A percentile compares a stretch with the other conserved stretches of the same genome.
These are phyloP conservation scores for Brachypteracias leptosomus DNA, from an alignment of 2,113 vertebrate genomes.

Conservation along the genomic window DNA sequence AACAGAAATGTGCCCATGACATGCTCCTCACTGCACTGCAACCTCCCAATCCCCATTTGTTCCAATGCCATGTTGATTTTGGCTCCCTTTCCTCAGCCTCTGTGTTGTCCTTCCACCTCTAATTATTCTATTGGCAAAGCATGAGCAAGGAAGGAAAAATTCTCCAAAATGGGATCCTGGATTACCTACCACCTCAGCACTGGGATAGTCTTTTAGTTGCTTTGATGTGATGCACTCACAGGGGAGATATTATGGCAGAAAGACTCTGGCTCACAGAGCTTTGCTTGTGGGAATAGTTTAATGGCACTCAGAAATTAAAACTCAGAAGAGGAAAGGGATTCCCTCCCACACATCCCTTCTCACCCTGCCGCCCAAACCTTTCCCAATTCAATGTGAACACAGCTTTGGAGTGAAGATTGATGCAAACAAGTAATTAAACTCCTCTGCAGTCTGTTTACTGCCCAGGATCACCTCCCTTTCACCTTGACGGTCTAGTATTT, in stretches of 20 bases:
- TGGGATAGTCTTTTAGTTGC: neutral
- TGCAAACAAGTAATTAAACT: slow-evolving; percentile 31
- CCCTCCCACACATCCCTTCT: slow-evolving; percentile 30
- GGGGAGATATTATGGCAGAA: neutral
- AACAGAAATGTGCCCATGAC: neutral
- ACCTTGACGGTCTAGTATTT: neutral
- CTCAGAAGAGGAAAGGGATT: slow-evolving; percentile 16
- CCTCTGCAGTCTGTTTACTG: neutral
- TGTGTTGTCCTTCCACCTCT: neutral
- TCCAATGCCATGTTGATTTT: neutral
- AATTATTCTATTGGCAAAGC: neutral
- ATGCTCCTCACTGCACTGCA: rapidly evolving
- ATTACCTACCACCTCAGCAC: neutral
- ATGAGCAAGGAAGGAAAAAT: neutral
- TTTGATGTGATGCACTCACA: neutral
- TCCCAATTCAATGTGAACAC: neutral
- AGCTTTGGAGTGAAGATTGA: slow-evolving; percentile 20
- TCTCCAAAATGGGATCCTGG: neutral
- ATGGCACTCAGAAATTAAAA: neutral
- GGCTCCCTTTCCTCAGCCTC: neutral
- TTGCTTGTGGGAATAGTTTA: neutral
- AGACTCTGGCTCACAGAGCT: neutral
- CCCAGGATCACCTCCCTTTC: neutral
- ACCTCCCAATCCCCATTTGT: neutral
- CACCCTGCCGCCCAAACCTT: neutral